Percentiles rank a stretch among this genome's conserved stretches.
These are phyloP conservation scores for Lepidocolaptes lacrymiger DNA, from an alignment of 2,797 vertebrate genomes.

Conservation along the genomic window DNA sequence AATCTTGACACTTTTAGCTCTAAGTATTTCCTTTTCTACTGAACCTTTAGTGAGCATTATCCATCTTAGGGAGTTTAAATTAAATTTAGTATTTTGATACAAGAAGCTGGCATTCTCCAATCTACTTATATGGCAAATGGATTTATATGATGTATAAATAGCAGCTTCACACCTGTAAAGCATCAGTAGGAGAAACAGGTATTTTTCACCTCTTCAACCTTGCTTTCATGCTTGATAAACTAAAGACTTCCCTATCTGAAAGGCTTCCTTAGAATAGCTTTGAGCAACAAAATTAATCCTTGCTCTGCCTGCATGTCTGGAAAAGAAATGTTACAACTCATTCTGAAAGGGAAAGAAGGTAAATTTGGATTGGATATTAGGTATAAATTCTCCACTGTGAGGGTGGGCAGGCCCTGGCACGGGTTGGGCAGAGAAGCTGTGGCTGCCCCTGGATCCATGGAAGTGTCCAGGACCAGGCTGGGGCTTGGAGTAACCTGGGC, in stretches of 20 bases:
- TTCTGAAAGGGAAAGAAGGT: not conserved
- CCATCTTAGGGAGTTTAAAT: not conserved
- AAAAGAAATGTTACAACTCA: not conserved
- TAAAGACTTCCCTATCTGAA: not conserved
- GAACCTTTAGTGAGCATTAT: not conserved
- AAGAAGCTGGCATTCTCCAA: not conserved
- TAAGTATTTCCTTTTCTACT: not conserved
- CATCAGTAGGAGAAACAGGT: not conserved
- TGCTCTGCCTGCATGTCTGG: not conserved
- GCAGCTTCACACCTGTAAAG: not conserved
- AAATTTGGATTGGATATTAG: not conserved
- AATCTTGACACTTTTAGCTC: not conserved
- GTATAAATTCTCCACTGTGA: not conserved
- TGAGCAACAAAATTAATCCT: not conserved
- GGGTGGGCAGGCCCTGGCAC: accelerated
- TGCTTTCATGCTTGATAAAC: not conserved
- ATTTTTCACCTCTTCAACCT: not conserved
- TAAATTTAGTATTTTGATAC: not conserved
- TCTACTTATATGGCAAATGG: not conserved
- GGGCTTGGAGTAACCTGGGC: accelerated
- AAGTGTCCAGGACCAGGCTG: accelerated
- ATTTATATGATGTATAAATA: not conserved
- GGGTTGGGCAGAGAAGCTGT: not conserved
- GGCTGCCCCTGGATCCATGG: not conserved
- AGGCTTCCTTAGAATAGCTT: not conserved